Evolutionary conservation across 2,888 invertebrate species (phyloP), one percentile per base, ranked within the genome.

Genomic region (Thecophora atra): DNA sequence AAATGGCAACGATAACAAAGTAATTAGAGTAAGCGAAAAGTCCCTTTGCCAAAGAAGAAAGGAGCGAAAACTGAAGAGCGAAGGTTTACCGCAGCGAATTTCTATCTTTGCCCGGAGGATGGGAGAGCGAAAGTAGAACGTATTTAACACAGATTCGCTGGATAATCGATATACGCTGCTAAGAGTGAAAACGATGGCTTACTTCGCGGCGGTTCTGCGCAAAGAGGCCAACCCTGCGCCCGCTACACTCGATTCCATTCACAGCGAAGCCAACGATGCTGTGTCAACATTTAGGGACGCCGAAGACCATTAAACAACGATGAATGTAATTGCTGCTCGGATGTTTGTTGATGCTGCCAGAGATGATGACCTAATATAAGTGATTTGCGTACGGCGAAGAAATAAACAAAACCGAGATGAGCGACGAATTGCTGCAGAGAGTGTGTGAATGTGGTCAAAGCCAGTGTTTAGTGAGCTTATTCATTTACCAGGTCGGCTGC

Each of bases 91-190:
- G 24, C 54, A 24, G 54, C 54, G 54, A 37, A 37, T 37, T 37
- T 37, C 37, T 37, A 37, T 19, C 24, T 54, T 21, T 24, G 19
- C 54, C 54, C 52, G 52, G 54, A 54, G 54, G 21, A 19, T 24
- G 24, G n/a, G 13, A 52, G 52, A 52, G 52, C 52, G 17, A 13
- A 52, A 52, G 6, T 6, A 19, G 54, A 19, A n/a, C 19, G 11
- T 3, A 21, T 21, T 19, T 37, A 13, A 19, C 37, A 19, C 17
- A 64, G 21, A 64, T 44, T 30, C 30, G 30, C n/a, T 30, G 6
- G 26, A 67, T 54, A 67, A 67, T 67, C 67, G 56, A 67, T 67
- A 67, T 54, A 67, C 67, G 67, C n/a, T 15, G 8, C 15, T n/a
- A n/a, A 11, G 54, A 19, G 19, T 24, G 54, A 24, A 24, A 54